Conservation (phyloP, 2,113 vertebrate species). For the Gobio gobio region DNA sequence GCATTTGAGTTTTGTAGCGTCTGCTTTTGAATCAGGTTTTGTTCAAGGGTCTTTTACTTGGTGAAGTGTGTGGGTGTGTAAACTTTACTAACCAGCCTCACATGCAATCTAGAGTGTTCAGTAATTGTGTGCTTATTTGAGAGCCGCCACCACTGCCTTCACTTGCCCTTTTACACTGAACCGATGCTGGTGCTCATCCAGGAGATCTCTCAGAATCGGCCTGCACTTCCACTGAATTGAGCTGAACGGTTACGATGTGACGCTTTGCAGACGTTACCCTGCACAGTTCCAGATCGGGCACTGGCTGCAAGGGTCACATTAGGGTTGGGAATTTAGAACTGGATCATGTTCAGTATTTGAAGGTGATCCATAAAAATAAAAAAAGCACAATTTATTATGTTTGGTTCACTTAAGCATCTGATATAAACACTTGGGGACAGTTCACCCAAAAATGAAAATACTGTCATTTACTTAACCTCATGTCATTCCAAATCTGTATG, state of each 20-base stretch:
- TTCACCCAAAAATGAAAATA: neutral
- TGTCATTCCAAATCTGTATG: neutral
- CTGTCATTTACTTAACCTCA: neutral
- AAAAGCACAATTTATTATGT: neutral
- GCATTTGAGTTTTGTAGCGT: neutral
- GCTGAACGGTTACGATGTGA: neutral
- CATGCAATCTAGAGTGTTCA: neutral
- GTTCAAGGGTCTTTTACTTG: neutral
- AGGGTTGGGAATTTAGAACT: neutral
- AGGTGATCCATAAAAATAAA: neutral
- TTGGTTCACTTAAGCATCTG: neutral
- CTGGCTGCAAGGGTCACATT: neutral
- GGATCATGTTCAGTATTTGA: neutral
- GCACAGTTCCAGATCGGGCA: neutral
- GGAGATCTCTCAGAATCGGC: neutral
- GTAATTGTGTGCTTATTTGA: neutral
- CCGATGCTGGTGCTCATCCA: neutral
- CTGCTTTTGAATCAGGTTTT: neutral
- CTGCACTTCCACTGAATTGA: conserved; percentile 3
- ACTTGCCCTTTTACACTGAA: neutral
- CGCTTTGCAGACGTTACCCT: neutral
- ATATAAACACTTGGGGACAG: neutral
- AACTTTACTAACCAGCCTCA: neutral
- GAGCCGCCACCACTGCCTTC: neutral
- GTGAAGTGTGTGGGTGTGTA: neutral